Evolutionary conservation across 1,140 invertebrate genomes (phyloP).

Genomic region (Aethina tumida): DNA sequence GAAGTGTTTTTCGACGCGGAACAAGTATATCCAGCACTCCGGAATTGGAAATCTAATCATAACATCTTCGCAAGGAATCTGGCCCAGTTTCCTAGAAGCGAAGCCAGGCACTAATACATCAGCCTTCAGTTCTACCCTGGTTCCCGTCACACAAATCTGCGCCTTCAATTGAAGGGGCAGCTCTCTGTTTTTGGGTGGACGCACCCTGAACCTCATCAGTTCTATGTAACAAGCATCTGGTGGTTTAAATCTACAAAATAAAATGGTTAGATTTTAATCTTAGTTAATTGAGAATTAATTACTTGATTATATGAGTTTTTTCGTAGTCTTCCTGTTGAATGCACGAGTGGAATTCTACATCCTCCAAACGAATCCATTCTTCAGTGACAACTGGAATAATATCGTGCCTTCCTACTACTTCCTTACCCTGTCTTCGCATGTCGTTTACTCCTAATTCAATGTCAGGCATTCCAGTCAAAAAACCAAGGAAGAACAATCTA

Average conservation of each 20-base stretch:
- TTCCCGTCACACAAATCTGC: constrained; percentile 74
- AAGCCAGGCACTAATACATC: constrained; percentile 96
- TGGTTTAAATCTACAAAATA: constrained; percentile 75
- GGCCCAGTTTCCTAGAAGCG: constrained; percentile 85
- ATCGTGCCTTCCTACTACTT: constrained; percentile 97
- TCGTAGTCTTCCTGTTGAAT: constrained; percentile 90
- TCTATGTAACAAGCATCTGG: constrained; percentile 98
- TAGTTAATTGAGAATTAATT: constrained; percentile 24
- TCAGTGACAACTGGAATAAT: constrained; percentile 99
- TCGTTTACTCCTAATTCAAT: constrained; percentile 97
- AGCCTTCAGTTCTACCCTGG: constrained; percentile 80
- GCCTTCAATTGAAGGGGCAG: constrained; percentile 91
- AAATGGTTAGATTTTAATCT: background rate
- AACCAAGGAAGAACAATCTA: constrained; percentile 90
- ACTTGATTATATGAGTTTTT: constrained; percentile 84
- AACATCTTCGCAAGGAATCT: constrained; percentile 96
- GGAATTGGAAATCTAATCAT: constrained; percentile 95
- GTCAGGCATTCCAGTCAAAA: constrained; percentile 85
- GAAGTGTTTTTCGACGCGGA: constrained; percentile 97
- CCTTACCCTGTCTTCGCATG: constrained; percentile 89
- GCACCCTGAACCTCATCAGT: constrained; percentile 90
- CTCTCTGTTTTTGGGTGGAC: constrained; percentile 93
- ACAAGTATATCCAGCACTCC: constrained; percentile 98
- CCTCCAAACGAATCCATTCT: constrained; percentile 96
- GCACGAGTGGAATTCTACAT: constrained; percentile 88